Conservation (phyloP, 2,888 invertebrate species). For the Mesorhabditis spiculigera region DNA sequence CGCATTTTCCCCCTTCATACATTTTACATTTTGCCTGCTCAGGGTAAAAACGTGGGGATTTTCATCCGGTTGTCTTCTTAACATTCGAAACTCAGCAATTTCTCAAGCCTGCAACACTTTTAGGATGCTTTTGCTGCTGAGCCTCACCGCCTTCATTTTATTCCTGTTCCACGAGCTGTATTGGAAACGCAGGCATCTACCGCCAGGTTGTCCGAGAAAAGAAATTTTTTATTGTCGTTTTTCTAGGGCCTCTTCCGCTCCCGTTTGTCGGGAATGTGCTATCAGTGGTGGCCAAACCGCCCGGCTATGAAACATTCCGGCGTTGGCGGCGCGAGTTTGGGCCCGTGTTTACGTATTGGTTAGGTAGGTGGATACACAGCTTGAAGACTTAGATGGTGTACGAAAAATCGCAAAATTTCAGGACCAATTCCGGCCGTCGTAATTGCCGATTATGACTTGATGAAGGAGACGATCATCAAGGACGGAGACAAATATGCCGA, state of each 20-base stretch:
- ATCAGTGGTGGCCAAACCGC: slow-evolving; percentile 18
- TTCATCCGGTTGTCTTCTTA: too few species aligned
- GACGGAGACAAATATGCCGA: slow-evolving; percentile 30
- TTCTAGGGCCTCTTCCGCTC: slow-evolving; percentile 24
- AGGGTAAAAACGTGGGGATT: too few species aligned
- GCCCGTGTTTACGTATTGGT: slow-evolving; percentile 26
- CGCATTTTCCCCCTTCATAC: too few species aligned
- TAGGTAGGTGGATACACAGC: slow-evolving; percentile 10
- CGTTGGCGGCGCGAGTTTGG: slow-evolving; percentile 28
- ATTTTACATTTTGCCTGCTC: too few species aligned
- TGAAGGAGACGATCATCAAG: slow-evolving; percentile 29
- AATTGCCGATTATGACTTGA: slow-evolving; percentile 26
- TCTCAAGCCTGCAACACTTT: too few species aligned
- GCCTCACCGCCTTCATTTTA: not conserved
- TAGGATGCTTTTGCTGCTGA: too few species aligned
- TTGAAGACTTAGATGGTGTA: not conserved
- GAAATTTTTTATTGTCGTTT: slow-evolving; percentile 4
- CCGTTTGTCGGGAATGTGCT: slow-evolving; percentile 28
- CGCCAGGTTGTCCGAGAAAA: not conserved
- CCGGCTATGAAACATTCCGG: slow-evolving; percentile 27
- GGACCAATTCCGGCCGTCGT: slow-evolving; percentile 24
- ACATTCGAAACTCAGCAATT: too few species aligned
- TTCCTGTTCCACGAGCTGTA: not conserved
- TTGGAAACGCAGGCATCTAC: not conserved
- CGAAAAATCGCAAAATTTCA: not conserved